phyloP scores from a whole-genome alignment of 2,113 vertebrate genomes.

The Syrmaticus mikado region DNA sequence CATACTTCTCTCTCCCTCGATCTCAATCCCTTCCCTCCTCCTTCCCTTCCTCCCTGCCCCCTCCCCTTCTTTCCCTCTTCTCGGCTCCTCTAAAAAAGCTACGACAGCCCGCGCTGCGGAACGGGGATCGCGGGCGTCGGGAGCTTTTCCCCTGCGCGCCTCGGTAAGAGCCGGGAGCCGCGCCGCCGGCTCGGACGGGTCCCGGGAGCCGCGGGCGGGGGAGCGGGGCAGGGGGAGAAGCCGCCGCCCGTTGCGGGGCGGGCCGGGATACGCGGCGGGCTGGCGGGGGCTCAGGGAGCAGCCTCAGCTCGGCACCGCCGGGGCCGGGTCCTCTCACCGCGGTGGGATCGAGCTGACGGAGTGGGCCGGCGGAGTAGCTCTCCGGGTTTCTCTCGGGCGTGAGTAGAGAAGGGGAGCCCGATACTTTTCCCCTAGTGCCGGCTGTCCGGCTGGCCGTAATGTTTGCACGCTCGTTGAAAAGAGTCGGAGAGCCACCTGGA shows the following conservation, averaged over 20 bases:
- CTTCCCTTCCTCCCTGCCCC: neutral
- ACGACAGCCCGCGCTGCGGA: conserved; percentile 17
- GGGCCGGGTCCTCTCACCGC: too few species aligned
- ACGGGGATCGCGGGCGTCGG: neutral
- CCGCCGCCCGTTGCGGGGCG: neutral
- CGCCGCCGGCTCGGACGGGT: neutral
- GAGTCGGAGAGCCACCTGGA: conserved; percentile 10
- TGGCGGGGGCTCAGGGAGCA: neutral
- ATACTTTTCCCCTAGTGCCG: neutral
- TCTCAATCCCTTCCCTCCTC: conserved; percentile 20
- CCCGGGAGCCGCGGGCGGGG: neutral
- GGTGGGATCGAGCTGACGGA: neutral
- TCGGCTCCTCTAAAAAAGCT: conserved; percentile 41
- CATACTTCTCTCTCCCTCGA: conserved; percentile 56
- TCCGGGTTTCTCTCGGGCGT: neutral
- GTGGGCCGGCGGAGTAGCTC: neutral
- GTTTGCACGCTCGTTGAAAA: neutral
- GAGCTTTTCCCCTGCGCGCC: neutral
- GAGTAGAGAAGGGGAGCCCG: neutral
- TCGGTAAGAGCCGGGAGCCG: conserved; percentile 29
- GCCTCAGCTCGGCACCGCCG: neutral
- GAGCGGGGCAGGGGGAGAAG: neutral
- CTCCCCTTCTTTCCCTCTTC: conserved; percentile 31
- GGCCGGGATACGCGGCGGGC: neutral
- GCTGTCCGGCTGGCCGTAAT: neutral